phyloP scores from a whole-genome alignment of 2,888 invertebrate species.

The Cinara cedri region DNA sequence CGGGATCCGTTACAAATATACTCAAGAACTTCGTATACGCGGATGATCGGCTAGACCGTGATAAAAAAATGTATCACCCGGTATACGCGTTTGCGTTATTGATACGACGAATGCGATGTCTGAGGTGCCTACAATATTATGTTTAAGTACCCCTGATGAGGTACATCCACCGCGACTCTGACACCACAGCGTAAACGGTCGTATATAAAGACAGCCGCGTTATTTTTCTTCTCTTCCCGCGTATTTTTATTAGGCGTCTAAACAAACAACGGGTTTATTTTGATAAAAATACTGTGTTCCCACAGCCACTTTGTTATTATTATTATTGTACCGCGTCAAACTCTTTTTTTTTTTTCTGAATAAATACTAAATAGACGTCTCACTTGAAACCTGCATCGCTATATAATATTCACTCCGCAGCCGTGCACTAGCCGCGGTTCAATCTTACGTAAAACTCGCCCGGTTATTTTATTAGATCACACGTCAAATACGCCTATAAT shows the following conservation, averaged over 20 bases:
- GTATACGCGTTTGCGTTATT: neutral
- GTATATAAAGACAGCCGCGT: neutral
- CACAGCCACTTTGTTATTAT: conserved; percentile 50
- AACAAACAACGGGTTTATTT: conserved; percentile 38
- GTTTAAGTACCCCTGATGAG: conserved; percentile 16
- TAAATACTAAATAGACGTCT: conserved; percentile 31
- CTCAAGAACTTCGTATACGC: too few relatives aligned
- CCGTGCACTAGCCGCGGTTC: neutral
- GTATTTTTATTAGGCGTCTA: conserved; percentile 35
- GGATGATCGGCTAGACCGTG: too few relatives aligned
- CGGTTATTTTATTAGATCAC: conserved; percentile 12
- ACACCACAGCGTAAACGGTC: neutral
- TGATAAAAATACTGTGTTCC: conserved; percentile 40
- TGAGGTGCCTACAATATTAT: too few relatives aligned
- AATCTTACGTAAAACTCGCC: neutral
- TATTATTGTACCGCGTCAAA: conserved; percentile 15
- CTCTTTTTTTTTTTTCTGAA: conserved; percentile 19
- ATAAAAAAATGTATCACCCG: too few relatives aligned
- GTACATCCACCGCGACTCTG: neutral
- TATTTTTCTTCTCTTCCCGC: conserved; percentile 7
- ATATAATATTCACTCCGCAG: too few relatives aligned
- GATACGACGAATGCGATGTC: neutral
- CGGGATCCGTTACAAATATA: too few relatives aligned
- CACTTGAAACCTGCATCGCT: conserved; percentile 5
- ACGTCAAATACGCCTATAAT: neutral